These are phyloP conservation scores for Hymenochirus boettgeri DNA, from an alignment of 2,113 vertebrate species.

Conservation along the genomic window DNA sequence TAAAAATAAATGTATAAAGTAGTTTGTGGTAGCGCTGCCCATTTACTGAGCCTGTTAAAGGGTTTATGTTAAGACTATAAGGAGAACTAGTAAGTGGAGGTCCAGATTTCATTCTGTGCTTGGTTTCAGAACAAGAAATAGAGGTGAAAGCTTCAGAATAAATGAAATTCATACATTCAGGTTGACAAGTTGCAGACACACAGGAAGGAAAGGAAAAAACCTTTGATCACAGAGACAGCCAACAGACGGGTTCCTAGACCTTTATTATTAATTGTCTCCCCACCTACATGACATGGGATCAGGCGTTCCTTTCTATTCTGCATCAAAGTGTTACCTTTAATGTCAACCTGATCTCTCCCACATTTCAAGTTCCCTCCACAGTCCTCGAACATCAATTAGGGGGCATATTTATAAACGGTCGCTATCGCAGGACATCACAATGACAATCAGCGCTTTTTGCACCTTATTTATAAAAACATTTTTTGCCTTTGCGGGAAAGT, in stretches of 20 bases:
- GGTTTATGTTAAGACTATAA: too few relatives aligned
- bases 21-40: too few relatives aligned
- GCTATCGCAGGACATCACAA: too few relatives aligned
- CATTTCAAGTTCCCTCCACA: too few relatives aligned
- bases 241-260: slow-evolving; percentile 8
- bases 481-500: too few relatives aligned
- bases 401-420: too few relatives aligned
- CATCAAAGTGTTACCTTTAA: not conserved
- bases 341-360: not conserved
- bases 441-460: too few relatives aligned
- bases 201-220: slow-evolving; percentile 24
- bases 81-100: not conserved
- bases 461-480: too few relatives aligned
- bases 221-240: slow-evolving; percentile 28
- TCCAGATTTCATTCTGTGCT: not conserved
- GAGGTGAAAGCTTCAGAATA: slow-evolving; percentile 23
- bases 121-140: slow-evolving; percentile 5
- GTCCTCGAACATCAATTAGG: too few relatives aligned
- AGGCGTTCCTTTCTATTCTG: slow-evolving; percentile 2
- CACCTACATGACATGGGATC: slow-evolving; percentile 11
- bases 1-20: too few relatives aligned
- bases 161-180: slow-evolving; percentile 16
- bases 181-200: slow-evolving; percentile 29
- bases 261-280: not conserved
- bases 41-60: too few relatives aligned